These are phyloP conservation scores for Ammospiza nelsoni DNA, from an alignment of 2,113 vertebrate species.

Conservation along the genomic window DNA sequence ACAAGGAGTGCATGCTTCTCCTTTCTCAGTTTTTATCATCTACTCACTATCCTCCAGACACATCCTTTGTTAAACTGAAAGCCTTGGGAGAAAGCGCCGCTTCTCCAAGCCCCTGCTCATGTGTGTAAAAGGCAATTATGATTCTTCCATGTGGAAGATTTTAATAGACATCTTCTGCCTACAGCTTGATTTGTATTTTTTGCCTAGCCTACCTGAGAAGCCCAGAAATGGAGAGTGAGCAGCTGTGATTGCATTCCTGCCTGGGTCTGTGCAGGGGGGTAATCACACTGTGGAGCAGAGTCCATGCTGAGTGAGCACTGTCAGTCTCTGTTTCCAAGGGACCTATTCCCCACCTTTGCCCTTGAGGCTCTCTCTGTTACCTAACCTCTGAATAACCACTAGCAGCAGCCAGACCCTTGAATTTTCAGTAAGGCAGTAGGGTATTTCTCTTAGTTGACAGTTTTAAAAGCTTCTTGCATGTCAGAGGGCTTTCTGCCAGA, in stretches of 20 bases:
- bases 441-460: background rate
- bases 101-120: background rate
- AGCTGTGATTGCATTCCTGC: rapidly evolving
- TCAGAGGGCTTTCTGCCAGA: background rate
- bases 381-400: background rate
- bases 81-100: background rate
- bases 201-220: background rate
- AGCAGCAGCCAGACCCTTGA: background rate
- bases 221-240: background rate
- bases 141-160: background rate
- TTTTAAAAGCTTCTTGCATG: background rate
- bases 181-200: background rate
- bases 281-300: background rate
- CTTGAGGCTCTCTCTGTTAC: background rate
- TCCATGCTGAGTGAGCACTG: background rate
- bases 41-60: background rate
- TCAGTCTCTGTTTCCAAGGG: background rate
- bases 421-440: background rate
- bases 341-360: rapidly evolving
- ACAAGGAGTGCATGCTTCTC: background rate
- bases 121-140: background rate
- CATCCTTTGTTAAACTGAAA: background rate
- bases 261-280: rapidly evolving
- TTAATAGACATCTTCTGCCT: background rate
- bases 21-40: background rate